Base-by-base conservation (phyloP, 2,113 vertebrate species). In the Heterochromis multidens region DNA sequence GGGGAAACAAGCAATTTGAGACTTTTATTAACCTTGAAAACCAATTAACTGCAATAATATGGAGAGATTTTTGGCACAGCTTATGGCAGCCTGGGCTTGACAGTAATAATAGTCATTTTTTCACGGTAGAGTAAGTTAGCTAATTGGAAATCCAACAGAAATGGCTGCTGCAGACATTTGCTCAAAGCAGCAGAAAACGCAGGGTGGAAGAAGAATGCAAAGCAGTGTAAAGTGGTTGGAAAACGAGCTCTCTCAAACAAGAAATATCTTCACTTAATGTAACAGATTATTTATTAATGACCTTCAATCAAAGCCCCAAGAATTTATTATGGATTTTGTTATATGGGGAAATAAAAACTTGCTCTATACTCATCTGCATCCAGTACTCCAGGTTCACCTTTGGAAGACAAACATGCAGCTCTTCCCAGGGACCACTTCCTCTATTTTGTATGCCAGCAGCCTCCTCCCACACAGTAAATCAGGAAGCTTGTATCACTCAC, bases 401-500 rank as follows among this genome's bases (percentile, higher is more conserved):
- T 67, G 76, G 84, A 58, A 89, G 57, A 79, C 59, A 77, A 46
- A 93, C 85, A 82, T 62, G 63, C 40, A 80, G 65, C 93, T 72
- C 81, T 84, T 91, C 92, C 86, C 72, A 85, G 88, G 0, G 12
- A 88, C 83, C 77, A 7, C 1, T 93, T 87, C 91, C 90, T 77
- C 27, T 67, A 11, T 85, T 83, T 67, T 79, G 56, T 80, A 60
- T 57, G 86, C 82, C 59, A 92, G 92, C 90, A 6, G 90, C 83
- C 90, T 82, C 78, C 82, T 90, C 84, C 83, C 91, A 84, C 17
- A 77, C 52, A 67, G 25, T 87, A 2, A 77, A 82, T 90, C 92
- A 95, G 93, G 93, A 95, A 94, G 91, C 79, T 86, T 84, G 62
- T 77, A 88, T 91, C 87, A 88, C 63, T 61, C 87, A 89, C 82